These are phyloP conservation scores for Monarcha castaneiventris DNA, from an alignment of 2,113 vertebrate species.

Conservation along the genomic window DNA sequence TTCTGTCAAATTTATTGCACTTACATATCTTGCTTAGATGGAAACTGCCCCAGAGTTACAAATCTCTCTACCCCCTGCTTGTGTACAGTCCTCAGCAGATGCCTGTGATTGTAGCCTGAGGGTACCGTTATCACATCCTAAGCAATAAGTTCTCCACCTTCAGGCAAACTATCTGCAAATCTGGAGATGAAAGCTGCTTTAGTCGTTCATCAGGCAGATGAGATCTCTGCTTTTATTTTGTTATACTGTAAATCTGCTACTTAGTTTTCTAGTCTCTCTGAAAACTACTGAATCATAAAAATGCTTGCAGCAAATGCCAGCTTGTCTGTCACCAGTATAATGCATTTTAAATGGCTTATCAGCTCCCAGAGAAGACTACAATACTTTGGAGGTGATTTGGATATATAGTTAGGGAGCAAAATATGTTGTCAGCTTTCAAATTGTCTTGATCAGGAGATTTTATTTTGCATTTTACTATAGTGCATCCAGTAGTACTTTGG, in stretches of 20 bases:
- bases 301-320: constrained; percentile 34
- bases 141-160: constrained; percentile 26
- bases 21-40: neutral
- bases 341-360: constrained; percentile 54
- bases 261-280: constrained; percentile 32
- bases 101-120: neutral
- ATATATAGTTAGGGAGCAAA: constrained; percentile 33
- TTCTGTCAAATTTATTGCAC: neutral
- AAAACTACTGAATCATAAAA: constrained; percentile 60
- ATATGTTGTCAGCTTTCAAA: constrained; percentile 18
- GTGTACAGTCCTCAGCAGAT: neutral
- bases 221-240: constrained; percentile 58
- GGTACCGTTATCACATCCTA: neutral
- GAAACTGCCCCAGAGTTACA: neutral
- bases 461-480: neutral
- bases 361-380: constrained; percentile 9
- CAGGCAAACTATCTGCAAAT: constrained; percentile 45
- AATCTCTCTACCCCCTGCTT: neutral
- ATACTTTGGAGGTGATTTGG: constrained; percentile 6
- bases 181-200: constrained; percentile 35
- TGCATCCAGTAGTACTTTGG: neutral
- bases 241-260: constrained; percentile 49
- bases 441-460: constrained; percentile 13
- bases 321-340: constrained; percentile 56
- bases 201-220: constrained; percentile 58